Percentiles rank a stretch among this genome's conserved stretches.
Conservation (phyloP, 2,113 vertebrate genomes). For the Bubalus kerabau region DNA sequence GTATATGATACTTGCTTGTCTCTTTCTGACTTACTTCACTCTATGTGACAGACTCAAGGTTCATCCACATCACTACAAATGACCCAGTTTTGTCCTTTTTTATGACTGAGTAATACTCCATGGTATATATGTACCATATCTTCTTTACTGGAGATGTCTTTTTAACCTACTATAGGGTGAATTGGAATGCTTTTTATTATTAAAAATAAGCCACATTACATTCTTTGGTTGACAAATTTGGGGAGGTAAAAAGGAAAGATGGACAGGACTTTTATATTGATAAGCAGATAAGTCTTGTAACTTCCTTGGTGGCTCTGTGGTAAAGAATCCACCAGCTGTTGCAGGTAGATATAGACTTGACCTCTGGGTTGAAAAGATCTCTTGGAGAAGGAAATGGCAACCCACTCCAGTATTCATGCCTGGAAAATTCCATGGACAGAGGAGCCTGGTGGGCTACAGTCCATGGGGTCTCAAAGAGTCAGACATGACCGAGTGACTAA, state of each 20-base stretch:
- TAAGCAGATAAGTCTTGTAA: neutral
- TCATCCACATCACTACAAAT: neutral
- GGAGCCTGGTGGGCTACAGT: neutral
- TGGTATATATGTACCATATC: neutral
- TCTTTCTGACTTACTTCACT: neutral
- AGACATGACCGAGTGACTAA: neutral
- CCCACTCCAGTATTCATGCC: neutral
- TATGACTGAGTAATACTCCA: neutral
- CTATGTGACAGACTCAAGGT: neutral
- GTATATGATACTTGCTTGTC: neutral
- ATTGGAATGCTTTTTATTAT: neutral
- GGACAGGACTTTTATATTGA: neutral
- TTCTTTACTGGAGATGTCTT: neutral
- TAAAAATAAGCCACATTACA: neutral
- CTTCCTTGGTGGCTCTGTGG: neutral
- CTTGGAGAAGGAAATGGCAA: neutral
- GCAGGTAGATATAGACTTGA: neutral
- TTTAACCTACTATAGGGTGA: neutral
- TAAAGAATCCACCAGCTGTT: neutral
- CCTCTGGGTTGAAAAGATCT: neutral
- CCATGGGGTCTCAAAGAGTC: neutral
- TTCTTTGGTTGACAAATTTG: neutral
- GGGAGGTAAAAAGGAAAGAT: neutral
- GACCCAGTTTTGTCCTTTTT: neutral
- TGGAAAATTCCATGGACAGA: neutral